Conservation (phyloP, 2,113 vertebrate genomes). For the Toxotes jaculatrix region DNA sequence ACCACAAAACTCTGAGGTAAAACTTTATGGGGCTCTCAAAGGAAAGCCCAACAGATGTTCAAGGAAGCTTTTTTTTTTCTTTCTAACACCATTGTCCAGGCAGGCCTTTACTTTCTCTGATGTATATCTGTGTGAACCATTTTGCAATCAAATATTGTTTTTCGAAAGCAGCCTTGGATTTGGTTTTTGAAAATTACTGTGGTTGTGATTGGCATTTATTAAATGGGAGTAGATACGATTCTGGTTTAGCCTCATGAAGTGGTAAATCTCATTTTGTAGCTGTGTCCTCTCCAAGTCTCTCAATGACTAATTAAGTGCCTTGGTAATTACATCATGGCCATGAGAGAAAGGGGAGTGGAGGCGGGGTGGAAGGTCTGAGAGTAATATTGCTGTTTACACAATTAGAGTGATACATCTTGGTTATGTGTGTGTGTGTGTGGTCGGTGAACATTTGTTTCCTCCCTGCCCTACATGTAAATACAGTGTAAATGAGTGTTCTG, state of each 20-base stretch:
- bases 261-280: slow-evolving; percentile 55
- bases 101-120: slow-evolving; percentile 34
- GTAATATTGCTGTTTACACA: slow-evolving; percentile 70
- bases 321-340: slow-evolving; percentile 79
- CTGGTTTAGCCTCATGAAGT: slow-evolving; percentile 27
- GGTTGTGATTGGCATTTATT: slow-evolving; percentile 49
- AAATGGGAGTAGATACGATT: slow-evolving; percentile 33
- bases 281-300: slow-evolving; percentile 45
- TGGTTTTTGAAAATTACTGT: slow-evolving; percentile 38
- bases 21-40: slow-evolving; percentile 81
- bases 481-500: slow-evolving; percentile 68
- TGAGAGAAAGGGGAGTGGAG: slow-evolving; percentile 60
- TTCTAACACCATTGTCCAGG: slow-evolving; percentile 49
- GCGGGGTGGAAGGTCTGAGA: slow-evolving; percentile 58
- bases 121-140: slow-evolving; percentile 11
- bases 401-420: slow-evolving; percentile 62
- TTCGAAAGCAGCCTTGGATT: slow-evolving; percentile 22
- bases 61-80: slow-evolving; percentile 35
- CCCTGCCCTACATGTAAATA: slow-evolving; percentile 68
- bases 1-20: slow-evolving; percentile 73
- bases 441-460: slow-evolving; percentile 71
- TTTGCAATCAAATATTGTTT: slow-evolving; percentile 28
- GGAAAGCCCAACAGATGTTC: slow-evolving; percentile 81
- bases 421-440: slow-evolving; percentile 71
- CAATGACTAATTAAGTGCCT: slow-evolving; percentile 85